A percentile compares a stretch with the other conserved stretches of the same genome.
Evolutionary conservation across 2,888 invertebrate genomes (phyloP).

Genomic region (Mantis religiosa): DNA sequence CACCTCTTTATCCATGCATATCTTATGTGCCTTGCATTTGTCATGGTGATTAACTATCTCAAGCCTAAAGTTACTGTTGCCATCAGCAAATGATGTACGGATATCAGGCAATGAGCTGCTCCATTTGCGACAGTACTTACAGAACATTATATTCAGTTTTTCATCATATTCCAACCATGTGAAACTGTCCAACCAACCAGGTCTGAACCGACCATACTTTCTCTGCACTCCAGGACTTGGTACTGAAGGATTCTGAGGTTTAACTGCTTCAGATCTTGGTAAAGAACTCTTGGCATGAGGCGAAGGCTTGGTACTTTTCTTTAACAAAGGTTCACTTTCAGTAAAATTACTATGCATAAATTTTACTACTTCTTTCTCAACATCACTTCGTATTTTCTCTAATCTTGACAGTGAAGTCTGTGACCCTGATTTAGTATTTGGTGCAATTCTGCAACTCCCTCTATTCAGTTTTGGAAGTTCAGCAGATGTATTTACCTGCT

Average conservation of each 20-base stretch:
- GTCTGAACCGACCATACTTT: constrained; percentile 63
- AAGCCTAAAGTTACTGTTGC: constrained; percentile 69
- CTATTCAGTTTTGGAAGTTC: background rate
- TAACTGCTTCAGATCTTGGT: background rate
- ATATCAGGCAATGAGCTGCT: constrained; percentile 64
- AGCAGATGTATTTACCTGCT: constrained; percentile 25
- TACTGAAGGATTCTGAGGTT: background rate
- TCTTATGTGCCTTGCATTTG: constrained; percentile 70
- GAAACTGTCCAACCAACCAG: constrained; percentile 64
- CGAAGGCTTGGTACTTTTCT: background rate
- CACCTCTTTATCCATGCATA: constrained; percentile 56
- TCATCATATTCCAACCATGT: constrained; percentile 72
- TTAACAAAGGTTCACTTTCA: background rate
- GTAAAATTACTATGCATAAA: background rate
- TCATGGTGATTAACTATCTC: constrained; percentile 77
- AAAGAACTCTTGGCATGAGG: background rate
- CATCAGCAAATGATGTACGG: constrained; percentile 74
- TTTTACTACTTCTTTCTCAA: no score
- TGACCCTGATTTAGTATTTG: background rate
- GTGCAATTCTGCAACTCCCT: background rate
- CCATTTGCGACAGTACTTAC: constrained; percentile 71
- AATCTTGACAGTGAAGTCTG: no score
- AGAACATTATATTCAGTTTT: constrained; percentile 64
- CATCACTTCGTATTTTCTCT: no score
- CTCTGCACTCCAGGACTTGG: constrained; percentile 38